These are phyloP conservation scores for Intellagama lesueurii DNA, from an alignment of 2,797 vertebrate species.

Conservation along the genomic window DNA sequence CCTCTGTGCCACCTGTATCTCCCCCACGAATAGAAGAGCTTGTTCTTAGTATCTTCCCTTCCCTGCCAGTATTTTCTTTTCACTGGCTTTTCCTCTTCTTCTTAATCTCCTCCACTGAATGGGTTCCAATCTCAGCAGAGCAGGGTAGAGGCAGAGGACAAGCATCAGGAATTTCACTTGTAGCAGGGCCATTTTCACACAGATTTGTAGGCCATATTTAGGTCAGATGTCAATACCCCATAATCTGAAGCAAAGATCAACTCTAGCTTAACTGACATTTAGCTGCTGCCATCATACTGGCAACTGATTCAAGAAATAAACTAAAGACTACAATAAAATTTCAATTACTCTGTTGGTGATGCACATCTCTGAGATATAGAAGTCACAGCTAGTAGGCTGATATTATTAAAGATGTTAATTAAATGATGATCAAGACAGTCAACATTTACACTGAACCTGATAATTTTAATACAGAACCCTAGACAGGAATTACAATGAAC, in stretches of 20 bases:
- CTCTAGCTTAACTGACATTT: constrained; percentile 18
- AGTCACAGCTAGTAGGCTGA: constrained; percentile 35
- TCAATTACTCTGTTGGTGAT: constrained; percentile 3
- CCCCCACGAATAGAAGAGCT: neutral
- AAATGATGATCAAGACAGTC: constrained; percentile 48
- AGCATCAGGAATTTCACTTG: neutral
- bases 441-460: constrained; percentile 40
- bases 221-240: constrained; percentile 32
- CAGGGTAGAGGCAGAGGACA: neutral
- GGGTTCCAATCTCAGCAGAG: constrained; percentile 35
- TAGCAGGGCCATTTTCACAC: constrained; percentile 29
- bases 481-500: constrained; percentile 16
- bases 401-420: constrained; percentile 52
- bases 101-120: constrained; percentile 18
- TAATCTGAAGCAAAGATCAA: constrained; percentile 35
- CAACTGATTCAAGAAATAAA: constrained; percentile 47
- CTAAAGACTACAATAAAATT: constrained; percentile 31
- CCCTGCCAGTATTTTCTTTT: neutral
- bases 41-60: neutral
- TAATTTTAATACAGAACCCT: constrained; percentile 38
- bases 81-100: neutral
- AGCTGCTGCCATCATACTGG: neutral
- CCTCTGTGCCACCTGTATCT: neutral
- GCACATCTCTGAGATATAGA: constrained; percentile 4
- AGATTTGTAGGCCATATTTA: constrained; percentile 36